These are phyloP conservation scores for Cataglyphis hispanica DNA, from an alignment of 1,140 invertebrate genomes.

Conservation along the genomic window DNA sequence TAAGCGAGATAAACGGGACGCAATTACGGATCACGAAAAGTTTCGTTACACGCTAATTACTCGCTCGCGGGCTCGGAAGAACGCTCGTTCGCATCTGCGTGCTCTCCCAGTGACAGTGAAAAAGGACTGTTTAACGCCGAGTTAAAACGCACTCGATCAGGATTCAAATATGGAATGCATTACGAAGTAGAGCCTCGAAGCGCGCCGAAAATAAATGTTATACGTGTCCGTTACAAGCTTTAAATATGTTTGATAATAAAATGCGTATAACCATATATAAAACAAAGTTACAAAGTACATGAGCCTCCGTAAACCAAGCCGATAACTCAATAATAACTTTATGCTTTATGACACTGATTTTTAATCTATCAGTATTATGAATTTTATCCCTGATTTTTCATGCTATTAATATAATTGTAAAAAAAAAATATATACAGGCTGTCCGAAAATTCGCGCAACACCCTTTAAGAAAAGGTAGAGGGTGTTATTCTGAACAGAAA, in stretches of 20 bases:
- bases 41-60: slow-evolving; percentile 46
- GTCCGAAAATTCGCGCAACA: too few species aligned
- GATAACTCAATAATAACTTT: slow-evolving; percentile 36
- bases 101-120: slow-evolving; percentile 50
- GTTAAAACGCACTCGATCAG: slow-evolving; percentile 58
- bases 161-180: slow-evolving; percentile 11
- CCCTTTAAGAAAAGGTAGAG: too few species aligned
- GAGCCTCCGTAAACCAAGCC: background rate
- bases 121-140: slow-evolving; percentile 46
- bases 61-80: slow-evolving; percentile 34
- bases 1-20: slow-evolving; percentile 27
- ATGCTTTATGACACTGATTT: background rate
- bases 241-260: slow-evolving; percentile 27
- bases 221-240: background rate
- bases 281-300: background rate
- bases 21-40: slow-evolving; percentile 23
- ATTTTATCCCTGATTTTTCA: background rate
- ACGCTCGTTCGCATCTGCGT: background rate
- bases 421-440: too few species aligned
- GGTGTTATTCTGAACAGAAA: too few species aligned
- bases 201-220: slow-evolving; percentile 38
- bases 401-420: background rate
- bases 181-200: slow-evolving; percentile 30
- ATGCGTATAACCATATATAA: slow-evolving; percentile 10
- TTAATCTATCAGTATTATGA: background rate